Evolutionary conservation across 2,888 invertebrate genomes (phyloP), one percentile per base, ranked within the genome.

Genomic region (Macrosiphum euphorbiae): DNA sequence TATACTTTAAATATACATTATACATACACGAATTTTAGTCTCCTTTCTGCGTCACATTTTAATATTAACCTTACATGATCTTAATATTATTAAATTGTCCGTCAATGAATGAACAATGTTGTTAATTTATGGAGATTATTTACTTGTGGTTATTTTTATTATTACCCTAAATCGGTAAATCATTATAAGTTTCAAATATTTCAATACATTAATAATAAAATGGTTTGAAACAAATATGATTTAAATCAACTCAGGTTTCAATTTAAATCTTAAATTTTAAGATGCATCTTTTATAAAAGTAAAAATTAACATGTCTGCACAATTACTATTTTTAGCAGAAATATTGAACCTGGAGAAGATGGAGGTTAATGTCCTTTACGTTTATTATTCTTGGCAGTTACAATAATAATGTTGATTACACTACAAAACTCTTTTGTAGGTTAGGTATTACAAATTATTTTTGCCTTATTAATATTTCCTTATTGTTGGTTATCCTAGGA

Each of bases 321-420:
- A 35, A 90, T 93, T 90, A 58, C 93, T 93, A 93, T 93, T 93
- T 90, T 89, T 93, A 93, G 88, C 28, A 41, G 50, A 89, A 90
- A 89, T 93, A 85, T 85, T 35, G 58, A 93, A 93, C 93, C 89
- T 90, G 93, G 93, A 93, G 85, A 85, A 93, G 28, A 47, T 89
- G 93, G 93, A 93, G 93, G 88, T 93, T 84, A 93, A 89, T 58
- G 93, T 85, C 89, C 93, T 58, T 61, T 90, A 41, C 47, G 47
- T 88, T 55, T 58, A 93, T 84, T 93, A 84, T 89, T 90, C 93
- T 93, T 93, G 93, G 93, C 93, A 93, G 58, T 90, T 85, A 92
- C 24, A 88, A 88, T 67, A 41, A 41, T 55, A 88, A 44, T 44
- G 44, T 88, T 41, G 67, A 87, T 50, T 86, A 86, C 61, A 55